Base-by-base conservation (phyloP, 2,888 invertebrate genomes). In the Apodemia duryi region DNA sequence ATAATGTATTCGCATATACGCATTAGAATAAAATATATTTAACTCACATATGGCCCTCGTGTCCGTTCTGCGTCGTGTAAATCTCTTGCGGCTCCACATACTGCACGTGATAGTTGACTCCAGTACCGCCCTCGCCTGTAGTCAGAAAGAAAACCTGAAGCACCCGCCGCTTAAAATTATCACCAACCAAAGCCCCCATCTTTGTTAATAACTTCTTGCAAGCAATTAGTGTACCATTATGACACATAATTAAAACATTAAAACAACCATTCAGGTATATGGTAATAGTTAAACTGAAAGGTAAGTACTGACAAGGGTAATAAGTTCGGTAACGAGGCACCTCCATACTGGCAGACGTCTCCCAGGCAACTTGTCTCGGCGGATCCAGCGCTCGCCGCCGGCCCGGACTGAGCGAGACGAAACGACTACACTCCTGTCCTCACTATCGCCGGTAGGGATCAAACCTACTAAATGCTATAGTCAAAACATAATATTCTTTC, bases 41-140 rank as follows among this genome's bases (percentile, higher is more conserved):
- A 65, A 77, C 85, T 86, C 66, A 90, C 90, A 89, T 89, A 74
- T 93, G 94, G 74, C 93, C 90, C 82, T 94, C 94, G 86, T 88
- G 94, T 79, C 78, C 94, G 6, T 69, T 65, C 84, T 87, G 95
- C 80, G 88, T 29, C 29, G 57, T 93, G 93, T 83, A 95, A 77
- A 88, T 94, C 92, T 92, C 92, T 69, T 92, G 92, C 1, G 95
- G 94, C 81, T 95, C 95, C 75, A 95, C 95, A 92, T 95, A 95
- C 82, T 95, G 95, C 77, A 95, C 95, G 80, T 95, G 95, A 79
- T 95, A 95, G 77, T 94, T 94, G 85, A 94, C 94, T 65, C 93
- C 93, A 68, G 84, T 88, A 70, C 93, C 93, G 62, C 93, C 93
- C 79, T 94, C 94, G 74, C 93, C 93, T 88, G 93, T 71, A 81